Evolutionary conservation across 2,888 invertebrate genomes (phyloP).

Genomic region (Cataglyphis altisquamis): DNA sequence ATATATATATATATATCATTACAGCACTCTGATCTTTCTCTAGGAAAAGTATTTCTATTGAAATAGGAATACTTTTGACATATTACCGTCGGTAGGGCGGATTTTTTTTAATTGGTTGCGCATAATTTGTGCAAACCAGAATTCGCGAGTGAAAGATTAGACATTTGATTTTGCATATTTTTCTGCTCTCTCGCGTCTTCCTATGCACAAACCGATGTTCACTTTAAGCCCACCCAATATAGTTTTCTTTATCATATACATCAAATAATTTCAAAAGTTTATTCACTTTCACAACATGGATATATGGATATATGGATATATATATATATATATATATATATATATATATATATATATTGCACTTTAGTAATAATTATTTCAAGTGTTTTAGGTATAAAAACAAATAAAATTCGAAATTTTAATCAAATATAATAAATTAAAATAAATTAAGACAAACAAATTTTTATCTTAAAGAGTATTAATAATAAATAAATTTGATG

Average conservation of each 20-base stretch:
- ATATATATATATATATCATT: constrained; percentile 57
- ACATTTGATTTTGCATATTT: constrained; percentile 13
- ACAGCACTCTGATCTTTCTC: constrained; percentile 72
- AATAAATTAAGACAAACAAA: constrained; percentile 13
- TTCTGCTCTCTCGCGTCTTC: constrained; percentile 41
- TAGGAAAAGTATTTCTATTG: constrained; percentile 57
- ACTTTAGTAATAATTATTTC: background rate
- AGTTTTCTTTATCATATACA: constrained; percentile 39
- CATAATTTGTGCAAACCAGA: constrained; percentile 71
- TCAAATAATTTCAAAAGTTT: background rate
- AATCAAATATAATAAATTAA: constrained; percentile 3
- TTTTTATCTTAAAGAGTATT: background rate
- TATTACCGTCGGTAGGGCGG: constrained; percentile 78
- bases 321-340: background rate
- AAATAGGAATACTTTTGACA: constrained; percentile 79
- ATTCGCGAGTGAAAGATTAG: constrained; percentile 65
- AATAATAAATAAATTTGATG: background rate
- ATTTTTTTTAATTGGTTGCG: constrained; percentile 73
- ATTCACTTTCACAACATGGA: background rate
- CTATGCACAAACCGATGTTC: constrained; percentile 61
- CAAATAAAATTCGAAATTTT: background rate
- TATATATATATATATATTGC: constrained; percentile 7
- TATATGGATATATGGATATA: background rate
- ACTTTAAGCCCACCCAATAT: constrained; percentile 64
- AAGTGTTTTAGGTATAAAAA: background rate